Percentiles rank a stretch among this genome's conserved stretches.
Conservation (phyloP, 1,140 invertebrate genomes). For the Paracyclopina nana region DNA sequence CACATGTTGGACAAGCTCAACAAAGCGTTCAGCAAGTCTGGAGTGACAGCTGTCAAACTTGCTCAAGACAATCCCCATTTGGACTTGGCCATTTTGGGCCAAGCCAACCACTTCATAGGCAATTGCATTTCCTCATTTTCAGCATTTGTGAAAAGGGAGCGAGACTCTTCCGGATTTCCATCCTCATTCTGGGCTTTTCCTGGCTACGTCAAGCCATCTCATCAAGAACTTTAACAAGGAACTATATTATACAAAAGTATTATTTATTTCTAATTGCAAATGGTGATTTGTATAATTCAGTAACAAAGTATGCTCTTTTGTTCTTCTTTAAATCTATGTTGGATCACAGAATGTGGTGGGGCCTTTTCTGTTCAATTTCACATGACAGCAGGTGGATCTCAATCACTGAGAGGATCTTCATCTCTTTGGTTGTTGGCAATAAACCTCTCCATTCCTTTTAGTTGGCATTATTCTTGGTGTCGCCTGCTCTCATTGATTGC, state of each 20-base stretch:
- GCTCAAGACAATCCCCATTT: constrained; percentile 43
- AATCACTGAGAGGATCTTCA: too few relatives aligned
- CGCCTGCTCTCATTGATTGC: not conserved
- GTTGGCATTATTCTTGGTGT: too few relatives aligned
- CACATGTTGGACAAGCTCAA: constrained; percentile 36
- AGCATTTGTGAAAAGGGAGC: constrained; percentile 74
- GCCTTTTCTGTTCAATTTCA: too few relatives aligned
- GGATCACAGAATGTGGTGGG: too few relatives aligned
- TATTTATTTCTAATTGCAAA: too few relatives aligned
- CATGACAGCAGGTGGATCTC: too few relatives aligned
- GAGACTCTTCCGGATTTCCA: constrained; percentile 55
- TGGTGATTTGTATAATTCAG: too few relatives aligned
- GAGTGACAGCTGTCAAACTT: not conserved
- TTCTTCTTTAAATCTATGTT: too few relatives aligned
- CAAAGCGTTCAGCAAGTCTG: not conserved
- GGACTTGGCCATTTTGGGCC: constrained; percentile 70
- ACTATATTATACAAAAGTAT: too few relatives aligned
- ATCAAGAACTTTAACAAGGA: not conserved
- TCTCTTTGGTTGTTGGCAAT: too few relatives aligned
- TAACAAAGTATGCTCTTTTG: too few relatives aligned
- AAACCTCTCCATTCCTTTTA: too few relatives aligned
- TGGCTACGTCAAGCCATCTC: constrained; percentile 25
- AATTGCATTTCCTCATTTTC: constrained; percentile 92
- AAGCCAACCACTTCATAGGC: constrained; percentile 81
- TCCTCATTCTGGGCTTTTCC: constrained; percentile 77